Evolutionary conservation across 2,888 invertebrate species (phyloP), one percentile per base, ranked within the genome.

Genomic region (Mamestra brassicae): DNA sequence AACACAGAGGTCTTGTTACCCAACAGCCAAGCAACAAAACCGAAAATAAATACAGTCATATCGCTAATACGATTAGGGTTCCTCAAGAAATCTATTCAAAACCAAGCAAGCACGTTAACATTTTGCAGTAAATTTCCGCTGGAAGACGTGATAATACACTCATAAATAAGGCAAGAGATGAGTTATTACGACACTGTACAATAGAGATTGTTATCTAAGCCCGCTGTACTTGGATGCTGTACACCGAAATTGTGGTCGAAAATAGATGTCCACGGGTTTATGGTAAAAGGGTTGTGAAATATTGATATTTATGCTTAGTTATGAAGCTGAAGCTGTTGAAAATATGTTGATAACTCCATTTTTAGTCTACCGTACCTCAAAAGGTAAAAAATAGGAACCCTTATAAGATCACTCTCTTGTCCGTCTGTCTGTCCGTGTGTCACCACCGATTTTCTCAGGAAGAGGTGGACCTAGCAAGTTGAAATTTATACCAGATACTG

Each of bases 81-180:
- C 50, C 66, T 70, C 69, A 68, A 64, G 74, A 63, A 80, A 74
- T 87, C 76, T 86, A 87, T 85, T 87, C 86, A 80, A 77, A 87
- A 83, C 67, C 58, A 76, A 73, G 77, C 79, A 82, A 71, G 70
- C 63, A 83, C 74, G 87, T 83, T 83, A 86, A 87, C 77, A 83
- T 77, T 76, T 68, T 81, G 57, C 81, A 70, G 84, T 86, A 87
- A 87, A 86, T 86, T 83, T 87, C 62, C 76, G 34, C 38, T 52
- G 55, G 81, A 86, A 66, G 86, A 86, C 89, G 89, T 90, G 89
- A 92, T 92, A 92, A 92, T 90, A 81, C 89, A 74, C 75, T 86
- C 80, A 92, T 92, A 92, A 92, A 92, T 92, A 91, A 87, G 63
- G 65, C 54, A 62, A 64, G 71, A 78, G 74, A 86, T 86, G 86